Conservation (phyloP, 2,797 vertebrate genomes). For the Lateolabrax maculatus region DNA sequence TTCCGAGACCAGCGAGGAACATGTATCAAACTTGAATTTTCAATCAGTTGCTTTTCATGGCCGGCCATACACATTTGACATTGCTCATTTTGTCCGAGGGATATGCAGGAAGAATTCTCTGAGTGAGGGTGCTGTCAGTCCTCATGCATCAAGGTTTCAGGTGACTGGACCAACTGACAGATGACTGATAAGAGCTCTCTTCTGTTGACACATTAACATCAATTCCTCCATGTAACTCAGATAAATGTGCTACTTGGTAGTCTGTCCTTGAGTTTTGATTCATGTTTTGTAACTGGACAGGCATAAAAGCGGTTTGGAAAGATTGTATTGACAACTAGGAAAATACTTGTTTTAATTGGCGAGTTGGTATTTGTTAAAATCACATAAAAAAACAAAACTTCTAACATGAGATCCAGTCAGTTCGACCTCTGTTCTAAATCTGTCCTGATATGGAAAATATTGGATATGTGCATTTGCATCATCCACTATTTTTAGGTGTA, state of each 20-base stretch:
- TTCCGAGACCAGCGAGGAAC: background rate
- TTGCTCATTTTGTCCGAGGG: background rate
- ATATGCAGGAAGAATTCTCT: background rate
- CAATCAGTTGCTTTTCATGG: background rate
- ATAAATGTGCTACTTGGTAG: background rate
- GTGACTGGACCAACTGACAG: conserved; percentile 25
- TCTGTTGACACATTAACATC: conserved; percentile 5
- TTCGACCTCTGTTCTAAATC: background rate
- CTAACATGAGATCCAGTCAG: background rate
- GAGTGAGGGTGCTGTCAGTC: background rate
- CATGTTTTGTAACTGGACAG: background rate
- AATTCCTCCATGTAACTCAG: background rate
- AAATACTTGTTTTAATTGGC: background rate
- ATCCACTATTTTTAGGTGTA: too few relatives aligned
- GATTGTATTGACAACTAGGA: too few relatives aligned
- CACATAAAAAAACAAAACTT: background rate
- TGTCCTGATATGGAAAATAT: too few relatives aligned
- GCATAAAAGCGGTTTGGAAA: background rate
- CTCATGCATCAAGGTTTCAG: background rate
- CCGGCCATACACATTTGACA: background rate
- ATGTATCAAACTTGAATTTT: background rate
- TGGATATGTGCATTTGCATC: too few relatives aligned
- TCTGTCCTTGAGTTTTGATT: background rate
- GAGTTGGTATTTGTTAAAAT: background rate
- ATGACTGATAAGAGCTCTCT: conserved; percentile 19